Conservation (phyloP, 2,113 vertebrate species). For the Syngnathoides biaculeatus region DNA sequence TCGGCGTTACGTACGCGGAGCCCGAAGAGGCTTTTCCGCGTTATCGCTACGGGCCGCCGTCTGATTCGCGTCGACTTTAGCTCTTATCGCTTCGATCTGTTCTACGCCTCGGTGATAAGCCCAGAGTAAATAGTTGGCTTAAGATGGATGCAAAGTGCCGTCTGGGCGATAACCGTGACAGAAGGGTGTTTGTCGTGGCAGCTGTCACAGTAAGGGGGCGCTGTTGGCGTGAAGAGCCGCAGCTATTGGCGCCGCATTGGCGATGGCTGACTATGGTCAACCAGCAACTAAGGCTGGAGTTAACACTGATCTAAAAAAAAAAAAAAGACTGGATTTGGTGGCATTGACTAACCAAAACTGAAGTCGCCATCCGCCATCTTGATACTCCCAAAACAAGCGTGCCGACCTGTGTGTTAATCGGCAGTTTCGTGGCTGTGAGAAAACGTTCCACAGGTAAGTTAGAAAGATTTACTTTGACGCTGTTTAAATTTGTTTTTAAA, state of each 20-base stretch:
- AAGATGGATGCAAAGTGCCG: slow-evolving; percentile 25
- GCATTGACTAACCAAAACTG: too few species aligned
- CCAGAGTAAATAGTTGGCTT: slow-evolving; percentile 45
- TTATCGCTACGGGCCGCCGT: slow-evolving; percentile 12
- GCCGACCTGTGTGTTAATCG: too few species aligned
- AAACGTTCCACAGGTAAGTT: too few species aligned
- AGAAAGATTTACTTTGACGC: too few species aligned
- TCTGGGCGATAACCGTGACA: slow-evolving; percentile 6
- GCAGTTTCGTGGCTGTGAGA: too few species aligned
- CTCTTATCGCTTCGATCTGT: slow-evolving; percentile 23
- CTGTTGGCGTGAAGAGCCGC: slow-evolving; percentile 46
- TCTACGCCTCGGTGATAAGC: slow-evolving; percentile 39
- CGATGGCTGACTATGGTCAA: not conserved
- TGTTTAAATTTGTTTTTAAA: too few species aligned
- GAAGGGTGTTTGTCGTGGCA: slow-evolving; percentile 25
- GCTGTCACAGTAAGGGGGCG: slow-evolving; percentile 62
- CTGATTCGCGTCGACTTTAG: slow-evolving; percentile 40
- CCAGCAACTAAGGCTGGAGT: not conserved
- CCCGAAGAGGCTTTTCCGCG: slow-evolving; percentile 19
- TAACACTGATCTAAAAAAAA: too few species aligned
- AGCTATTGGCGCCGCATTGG: not conserved
- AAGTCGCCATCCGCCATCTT: too few species aligned
- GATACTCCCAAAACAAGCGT: too few species aligned
- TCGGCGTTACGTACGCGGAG: slow-evolving; percentile 8
- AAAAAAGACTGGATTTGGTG: too few species aligned